Conservation (phyloP, 1,140 invertebrate species). For the Drosophila sp. region DNA sequence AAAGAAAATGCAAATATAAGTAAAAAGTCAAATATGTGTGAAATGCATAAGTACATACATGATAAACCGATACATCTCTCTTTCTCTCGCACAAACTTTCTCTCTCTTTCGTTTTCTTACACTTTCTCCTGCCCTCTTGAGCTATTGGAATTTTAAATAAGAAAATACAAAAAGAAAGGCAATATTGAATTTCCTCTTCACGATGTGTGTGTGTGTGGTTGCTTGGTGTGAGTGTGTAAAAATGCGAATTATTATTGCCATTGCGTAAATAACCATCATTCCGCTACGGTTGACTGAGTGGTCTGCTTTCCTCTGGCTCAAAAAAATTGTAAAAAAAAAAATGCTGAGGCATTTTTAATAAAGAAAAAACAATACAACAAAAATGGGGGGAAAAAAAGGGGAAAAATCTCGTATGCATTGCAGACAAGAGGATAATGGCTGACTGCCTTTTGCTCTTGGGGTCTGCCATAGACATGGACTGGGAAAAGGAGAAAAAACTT, state of each 20-base stretch:
- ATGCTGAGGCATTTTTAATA: constrained; percentile 67
- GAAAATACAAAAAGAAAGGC: constrained; percentile 37
- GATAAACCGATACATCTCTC: not conserved
- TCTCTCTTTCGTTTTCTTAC: not conserved
- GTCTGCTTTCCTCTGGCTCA: not conserved
- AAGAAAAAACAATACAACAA: constrained; percentile 21
- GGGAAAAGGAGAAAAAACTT: constrained; percentile 54
- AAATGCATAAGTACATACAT: constrained; percentile 4
- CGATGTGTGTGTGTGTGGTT: constrained; percentile 29
- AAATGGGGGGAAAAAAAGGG: constrained; percentile 19
- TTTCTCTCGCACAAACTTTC: not conserved
- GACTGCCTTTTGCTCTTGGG: not conserved
- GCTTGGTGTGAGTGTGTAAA: constrained; percentile 39
- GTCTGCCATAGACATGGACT: constrained; percentile 23
- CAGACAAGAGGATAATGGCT: constrained; percentile 16
- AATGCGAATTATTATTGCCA: constrained; percentile 78
- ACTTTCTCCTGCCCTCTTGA: not conserved
- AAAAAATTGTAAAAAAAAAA: not conserved
- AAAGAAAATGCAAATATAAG: constrained; percentile 24
- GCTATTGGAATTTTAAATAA: constrained; percentile 66
- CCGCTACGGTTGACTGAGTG: constrained; percentile 42
- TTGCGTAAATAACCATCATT: constrained; percentile 82
- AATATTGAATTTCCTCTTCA: constrained; percentile 62
- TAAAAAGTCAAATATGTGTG: constrained; percentile 15
- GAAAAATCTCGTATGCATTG: constrained; percentile 30